A percentile compares a stretch with the other conserved stretches of the same genome.
Evolutionary conservation across 2,888 invertebrate genomes (phyloP).

Genomic region (Sarcophaga rosellei): DNA sequence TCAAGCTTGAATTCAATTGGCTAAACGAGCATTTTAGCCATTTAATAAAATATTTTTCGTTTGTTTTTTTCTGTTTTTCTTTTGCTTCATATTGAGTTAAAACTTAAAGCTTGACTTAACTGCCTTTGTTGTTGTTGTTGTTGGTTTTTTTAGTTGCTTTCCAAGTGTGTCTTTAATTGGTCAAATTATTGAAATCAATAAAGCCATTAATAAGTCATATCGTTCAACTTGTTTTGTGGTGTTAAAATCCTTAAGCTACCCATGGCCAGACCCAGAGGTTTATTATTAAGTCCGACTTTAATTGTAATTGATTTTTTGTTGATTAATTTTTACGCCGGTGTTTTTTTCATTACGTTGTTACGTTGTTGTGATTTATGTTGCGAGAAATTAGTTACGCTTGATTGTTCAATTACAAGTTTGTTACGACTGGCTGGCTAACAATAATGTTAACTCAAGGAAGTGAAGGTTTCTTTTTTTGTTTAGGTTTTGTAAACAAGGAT

Average conservation of each 20-base stretch:
- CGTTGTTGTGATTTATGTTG: slow-evolving; percentile 18
- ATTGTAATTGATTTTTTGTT: slow-evolving; percentile 48
- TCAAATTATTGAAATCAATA: slow-evolving; percentile 69
- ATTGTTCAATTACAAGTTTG: slow-evolving; percentile 24
- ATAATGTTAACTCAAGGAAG: slow-evolving; percentile 17
- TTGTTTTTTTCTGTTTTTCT: neutral
- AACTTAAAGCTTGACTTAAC: neutral
- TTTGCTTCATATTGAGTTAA: neutral
- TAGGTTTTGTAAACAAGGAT: neutral
- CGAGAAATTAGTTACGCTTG: slow-evolving; percentile 44
- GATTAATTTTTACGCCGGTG: slow-evolving; percentile 8
- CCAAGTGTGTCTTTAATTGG: slow-evolving; percentile 70
- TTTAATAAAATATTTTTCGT: neutral
- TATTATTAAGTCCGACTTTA: slow-evolving; percentile 18
- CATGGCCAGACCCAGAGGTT: slow-evolving; percentile 3
- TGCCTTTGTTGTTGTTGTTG: slow-evolving; percentile 18
- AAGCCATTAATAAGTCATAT: slow-evolving; percentile 67
- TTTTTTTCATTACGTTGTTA: too few species aligned
- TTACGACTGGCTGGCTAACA: neutral
- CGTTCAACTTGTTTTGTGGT: slow-evolving; percentile 43
- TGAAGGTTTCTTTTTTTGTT: neutral
- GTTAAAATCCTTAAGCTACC: neutral
- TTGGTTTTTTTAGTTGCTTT: slow-evolving; percentile 41
- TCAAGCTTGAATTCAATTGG: slow-evolving; percentile 62
- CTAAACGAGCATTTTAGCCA: slow-evolving; percentile 27